phyloP scores from a whole-genome alignment of 2,888 invertebrate genomes.

The Rotaria macrura region DNA sequence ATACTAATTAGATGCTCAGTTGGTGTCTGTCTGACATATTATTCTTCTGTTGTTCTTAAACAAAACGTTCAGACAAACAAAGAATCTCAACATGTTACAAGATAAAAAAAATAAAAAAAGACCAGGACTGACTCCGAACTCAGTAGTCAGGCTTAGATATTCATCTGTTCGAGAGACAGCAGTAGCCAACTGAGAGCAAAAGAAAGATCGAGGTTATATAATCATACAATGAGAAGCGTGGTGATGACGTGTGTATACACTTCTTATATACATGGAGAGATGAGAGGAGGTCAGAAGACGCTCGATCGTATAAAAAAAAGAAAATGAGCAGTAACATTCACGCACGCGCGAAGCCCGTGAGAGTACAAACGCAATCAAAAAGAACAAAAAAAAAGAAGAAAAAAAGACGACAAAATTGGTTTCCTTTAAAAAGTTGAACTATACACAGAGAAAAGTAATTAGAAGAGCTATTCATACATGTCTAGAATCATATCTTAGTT shows the following conservation, averaged over 20 bases:
- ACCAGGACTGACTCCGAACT: background rate
- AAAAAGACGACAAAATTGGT: background rate
- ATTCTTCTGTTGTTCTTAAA: background rate
- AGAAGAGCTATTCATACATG: background rate
- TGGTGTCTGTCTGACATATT: constrained; percentile 8
- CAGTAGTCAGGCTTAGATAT: background rate
- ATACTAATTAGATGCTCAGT: background rate
- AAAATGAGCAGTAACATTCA: constrained; percentile 12
- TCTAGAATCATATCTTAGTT: background rate
- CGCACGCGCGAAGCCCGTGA: background rate
- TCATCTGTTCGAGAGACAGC: background rate
- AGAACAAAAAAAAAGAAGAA: background rate
- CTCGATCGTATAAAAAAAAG: background rate
- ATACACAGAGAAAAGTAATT: background rate
- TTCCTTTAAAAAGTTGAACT: background rate
- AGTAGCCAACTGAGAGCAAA: background rate
- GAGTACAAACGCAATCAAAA: background rate
- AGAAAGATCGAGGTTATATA: background rate
- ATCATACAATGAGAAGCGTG: background rate
- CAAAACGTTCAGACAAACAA: background rate
- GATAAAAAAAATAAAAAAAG: background rate
- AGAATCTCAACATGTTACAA: background rate
- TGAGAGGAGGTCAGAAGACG: background rate
- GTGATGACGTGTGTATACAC: background rate
- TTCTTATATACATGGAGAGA: background rate